Percentiles rank a stretch among this genome's conserved stretches.
phyloP scores from a whole-genome alignment of 92 coral and sea anemone species.

The Phymanthus crucifer region DNA sequence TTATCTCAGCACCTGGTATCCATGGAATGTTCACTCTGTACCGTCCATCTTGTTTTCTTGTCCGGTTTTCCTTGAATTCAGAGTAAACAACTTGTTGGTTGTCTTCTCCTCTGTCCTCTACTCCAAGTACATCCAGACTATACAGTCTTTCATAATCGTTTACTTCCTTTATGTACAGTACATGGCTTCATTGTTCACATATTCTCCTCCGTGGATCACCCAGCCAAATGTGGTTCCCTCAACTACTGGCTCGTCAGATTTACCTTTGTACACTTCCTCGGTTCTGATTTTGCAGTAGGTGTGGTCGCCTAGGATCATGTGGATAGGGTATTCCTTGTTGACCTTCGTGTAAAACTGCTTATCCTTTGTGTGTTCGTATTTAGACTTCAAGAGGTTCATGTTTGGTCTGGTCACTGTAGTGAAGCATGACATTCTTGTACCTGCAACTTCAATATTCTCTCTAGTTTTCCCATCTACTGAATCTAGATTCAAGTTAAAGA shows the following conservation, averaged over 20 bases:
- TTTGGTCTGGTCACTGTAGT: constrained; percentile 44
- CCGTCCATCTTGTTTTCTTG: constrained; percentile 29
- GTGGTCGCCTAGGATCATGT: constrained; percentile 51
- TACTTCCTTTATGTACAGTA: constrained; percentile 31
- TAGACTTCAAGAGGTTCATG: constrained; percentile 29
- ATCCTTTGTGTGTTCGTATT: constrained; percentile 46
- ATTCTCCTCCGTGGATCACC: constrained; percentile 56
- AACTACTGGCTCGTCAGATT: constrained; percentile 48
- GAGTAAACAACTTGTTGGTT: constrained; percentile 11
- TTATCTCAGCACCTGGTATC: constrained; percentile 11
- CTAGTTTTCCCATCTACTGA: constrained; percentile 41
- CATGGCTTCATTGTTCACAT: constrained; percentile 45
- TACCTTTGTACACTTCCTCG: constrained; percentile 45
- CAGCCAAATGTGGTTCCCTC: constrained; percentile 14
- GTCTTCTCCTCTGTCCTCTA: not conserved
- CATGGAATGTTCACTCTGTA: constrained; percentile 32
- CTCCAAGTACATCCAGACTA: constrained; percentile 44
- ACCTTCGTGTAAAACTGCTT: constrained; percentile 41
- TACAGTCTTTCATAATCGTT: constrained; percentile 38
- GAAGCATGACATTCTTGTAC: constrained; percentile 52
- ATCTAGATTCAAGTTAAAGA: constrained; percentile 37
- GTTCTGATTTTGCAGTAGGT: constrained; percentile 42
- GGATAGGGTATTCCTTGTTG: constrained; percentile 50
- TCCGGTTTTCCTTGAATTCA: constrained; percentile 38
- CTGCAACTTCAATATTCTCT: constrained; percentile 49